phyloP scores from a whole-genome alignment of 2,797 vertebrate species.

The Diplodus puntazzo region DNA sequence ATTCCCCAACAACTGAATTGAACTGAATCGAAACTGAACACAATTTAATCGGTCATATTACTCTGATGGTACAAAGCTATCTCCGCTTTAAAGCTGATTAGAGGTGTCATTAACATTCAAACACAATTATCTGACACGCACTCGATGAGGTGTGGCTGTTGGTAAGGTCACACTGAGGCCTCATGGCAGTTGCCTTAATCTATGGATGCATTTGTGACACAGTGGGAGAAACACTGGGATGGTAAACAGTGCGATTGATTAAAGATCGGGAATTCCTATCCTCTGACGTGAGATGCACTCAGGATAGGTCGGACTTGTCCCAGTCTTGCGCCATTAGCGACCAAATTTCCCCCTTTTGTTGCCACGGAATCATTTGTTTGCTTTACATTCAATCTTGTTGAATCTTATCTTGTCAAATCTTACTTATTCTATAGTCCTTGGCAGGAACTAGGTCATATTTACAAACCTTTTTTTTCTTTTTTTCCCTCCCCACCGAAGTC shows the following conservation, averaged over 20 bases:
- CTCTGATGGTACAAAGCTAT: not conserved
- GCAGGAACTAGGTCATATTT: conserved; percentile 40
- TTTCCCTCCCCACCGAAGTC: not conserved
- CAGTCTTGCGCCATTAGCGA: not conserved
- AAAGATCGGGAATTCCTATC: not conserved
- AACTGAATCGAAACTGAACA: not conserved
- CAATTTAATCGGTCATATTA: not conserved
- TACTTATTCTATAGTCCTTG: not conserved
- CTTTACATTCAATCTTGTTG: not conserved
- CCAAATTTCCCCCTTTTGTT: not conserved
- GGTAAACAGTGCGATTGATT: not conserved
- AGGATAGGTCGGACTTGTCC: not conserved
- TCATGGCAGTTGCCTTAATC: not conserved
- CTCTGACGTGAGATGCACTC: not conserved
- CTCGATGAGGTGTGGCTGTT: no score
- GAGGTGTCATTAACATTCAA: not conserved
- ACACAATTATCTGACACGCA: not conserved
- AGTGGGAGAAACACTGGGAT: not conserved
- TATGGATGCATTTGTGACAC: not conserved
- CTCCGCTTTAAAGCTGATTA: not conserved
- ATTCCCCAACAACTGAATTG: not conserved
- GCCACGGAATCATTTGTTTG: conserved; percentile 22
- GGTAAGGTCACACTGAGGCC: not conserved
- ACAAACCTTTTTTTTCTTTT: not conserved
- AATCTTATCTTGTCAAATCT: conserved; percentile 30